phyloP scores from a whole-genome alignment of 2,888 invertebrate species.

The Sinelater perroti region DNA sequence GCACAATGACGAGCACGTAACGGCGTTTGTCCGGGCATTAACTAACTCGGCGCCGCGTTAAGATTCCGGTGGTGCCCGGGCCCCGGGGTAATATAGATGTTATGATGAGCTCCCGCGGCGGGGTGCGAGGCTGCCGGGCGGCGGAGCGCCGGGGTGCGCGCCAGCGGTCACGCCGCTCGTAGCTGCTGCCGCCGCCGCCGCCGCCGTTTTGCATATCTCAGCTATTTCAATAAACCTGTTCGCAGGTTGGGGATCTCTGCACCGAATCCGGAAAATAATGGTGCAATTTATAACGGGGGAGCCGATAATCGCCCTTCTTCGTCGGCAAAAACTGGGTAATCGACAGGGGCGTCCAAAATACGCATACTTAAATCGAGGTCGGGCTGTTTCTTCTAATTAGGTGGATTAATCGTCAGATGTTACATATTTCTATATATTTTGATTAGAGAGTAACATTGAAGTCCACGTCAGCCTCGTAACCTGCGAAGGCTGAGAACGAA shows the following conservation, averaged over 20 bases:
- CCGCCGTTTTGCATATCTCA: conserved; percentile 39
- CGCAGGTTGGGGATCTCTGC: conserved; percentile 36
- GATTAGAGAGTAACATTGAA: too few species aligned
- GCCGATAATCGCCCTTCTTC: conserved; percentile 7
- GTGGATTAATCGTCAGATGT: too few species aligned
- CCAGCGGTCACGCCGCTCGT: conserved; percentile 16
- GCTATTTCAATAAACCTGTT: conserved; percentile 41
- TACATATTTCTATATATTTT: too few species aligned
- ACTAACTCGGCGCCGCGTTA: conserved; percentile 43
- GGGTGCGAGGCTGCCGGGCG: conserved; percentile 25
- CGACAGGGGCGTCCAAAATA: too few species aligned
- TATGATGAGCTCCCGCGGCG: conserved; percentile 43
- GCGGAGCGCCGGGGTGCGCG: conserved; percentile 7
- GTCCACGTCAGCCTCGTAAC: too few species aligned
- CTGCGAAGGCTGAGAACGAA: too few species aligned
- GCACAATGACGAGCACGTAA: conserved; percentile 44
- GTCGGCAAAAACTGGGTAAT: conserved; percentile 3
- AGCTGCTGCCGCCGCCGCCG: conserved; percentile 5
- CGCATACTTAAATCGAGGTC: too few species aligned
- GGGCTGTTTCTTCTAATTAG: too few species aligned
- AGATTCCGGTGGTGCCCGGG: conserved; percentile 40
- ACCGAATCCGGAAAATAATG: conserved; percentile 38
- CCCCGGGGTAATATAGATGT: conserved; percentile 44
- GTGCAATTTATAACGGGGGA: conserved; percentile 29
- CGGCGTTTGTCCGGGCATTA: conserved; percentile 45